phyloP scores from a whole-genome alignment of 2,888 invertebrate genomes.

The Rotaria socialis region DNA sequence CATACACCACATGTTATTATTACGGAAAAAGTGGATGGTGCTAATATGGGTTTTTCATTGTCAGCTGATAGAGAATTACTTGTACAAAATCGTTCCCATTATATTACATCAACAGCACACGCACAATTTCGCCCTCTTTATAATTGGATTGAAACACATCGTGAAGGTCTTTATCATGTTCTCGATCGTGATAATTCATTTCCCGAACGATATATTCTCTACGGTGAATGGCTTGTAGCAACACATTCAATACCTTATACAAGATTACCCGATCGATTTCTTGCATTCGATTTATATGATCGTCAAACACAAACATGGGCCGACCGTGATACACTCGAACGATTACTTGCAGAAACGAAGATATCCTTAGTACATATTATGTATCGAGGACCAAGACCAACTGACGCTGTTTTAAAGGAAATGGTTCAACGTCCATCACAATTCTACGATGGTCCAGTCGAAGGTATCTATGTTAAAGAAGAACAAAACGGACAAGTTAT shows the following conservation, averaged over 20 bases:
- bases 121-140: constrained; percentile 19
- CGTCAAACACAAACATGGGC: constrained; percentile 16
- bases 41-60: background rate
- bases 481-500: constrained; percentile 17
- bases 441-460: background rate
- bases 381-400: constrained; percentile 9
- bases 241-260: background rate
- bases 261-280: background rate
- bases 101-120: background rate
- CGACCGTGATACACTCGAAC: background rate
- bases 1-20: background rate
- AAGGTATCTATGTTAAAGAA: constrained; percentile 1
- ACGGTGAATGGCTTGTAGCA: background rate
- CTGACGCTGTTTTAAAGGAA: background rate
- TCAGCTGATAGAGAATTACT: background rate
- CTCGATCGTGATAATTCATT: background rate
- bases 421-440: background rate
- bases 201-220: constrained; percentile 7
- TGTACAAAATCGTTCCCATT: background rate
- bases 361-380: background rate
- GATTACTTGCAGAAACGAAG: background rate
- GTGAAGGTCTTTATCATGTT: background rate
- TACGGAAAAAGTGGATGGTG: background rate
- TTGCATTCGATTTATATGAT: constrained; percentile 5
- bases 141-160: background rate